phyloP scores from a whole-genome alignment of 1,140 invertebrate species.

The Temnothorax nylanderi region DNA sequence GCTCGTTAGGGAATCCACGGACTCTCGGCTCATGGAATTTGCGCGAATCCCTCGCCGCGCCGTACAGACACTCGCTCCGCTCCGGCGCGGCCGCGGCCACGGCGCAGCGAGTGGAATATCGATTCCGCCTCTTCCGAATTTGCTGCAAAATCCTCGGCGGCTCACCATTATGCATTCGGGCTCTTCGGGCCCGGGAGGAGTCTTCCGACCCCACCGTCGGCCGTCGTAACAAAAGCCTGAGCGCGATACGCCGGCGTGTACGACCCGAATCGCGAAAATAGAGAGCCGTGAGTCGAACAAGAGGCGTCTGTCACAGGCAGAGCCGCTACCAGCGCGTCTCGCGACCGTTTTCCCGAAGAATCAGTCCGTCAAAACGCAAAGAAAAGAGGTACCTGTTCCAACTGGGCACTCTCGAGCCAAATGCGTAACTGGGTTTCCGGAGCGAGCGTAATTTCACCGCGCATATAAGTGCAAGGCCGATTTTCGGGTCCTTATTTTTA shows the following conservation, averaged over 20 bases:
- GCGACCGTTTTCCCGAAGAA: background rate
- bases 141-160: conserved; percentile 10
- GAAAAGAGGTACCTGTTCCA: background rate
- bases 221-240: conserved; percentile 13
- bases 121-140: conserved; percentile 31
- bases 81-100: no score
- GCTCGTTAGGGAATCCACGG: background rate
- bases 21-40: background rate
- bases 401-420: background rate
- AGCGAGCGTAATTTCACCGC: conserved; percentile 39
- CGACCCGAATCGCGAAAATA: conserved; percentile 37
- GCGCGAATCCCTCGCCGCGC: background rate
- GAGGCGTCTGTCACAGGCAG: conserved; percentile 10
- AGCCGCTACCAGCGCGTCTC: background rate
- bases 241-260: background rate
- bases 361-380: background rate
- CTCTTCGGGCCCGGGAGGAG: background rate
- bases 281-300: conserved; percentile 2
- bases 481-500: background rate
- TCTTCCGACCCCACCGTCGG: background rate
- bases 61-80: no score
- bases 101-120: conserved; percentile 2
- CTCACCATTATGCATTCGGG: conserved; percentile 23
- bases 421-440: conserved; percentile 47
- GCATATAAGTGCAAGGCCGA: conserved; percentile 44